These are phyloP conservation scores for Malurus splendens DNA, from an alignment of 2,797 vertebrate species.

Conservation along the genomic window DNA sequence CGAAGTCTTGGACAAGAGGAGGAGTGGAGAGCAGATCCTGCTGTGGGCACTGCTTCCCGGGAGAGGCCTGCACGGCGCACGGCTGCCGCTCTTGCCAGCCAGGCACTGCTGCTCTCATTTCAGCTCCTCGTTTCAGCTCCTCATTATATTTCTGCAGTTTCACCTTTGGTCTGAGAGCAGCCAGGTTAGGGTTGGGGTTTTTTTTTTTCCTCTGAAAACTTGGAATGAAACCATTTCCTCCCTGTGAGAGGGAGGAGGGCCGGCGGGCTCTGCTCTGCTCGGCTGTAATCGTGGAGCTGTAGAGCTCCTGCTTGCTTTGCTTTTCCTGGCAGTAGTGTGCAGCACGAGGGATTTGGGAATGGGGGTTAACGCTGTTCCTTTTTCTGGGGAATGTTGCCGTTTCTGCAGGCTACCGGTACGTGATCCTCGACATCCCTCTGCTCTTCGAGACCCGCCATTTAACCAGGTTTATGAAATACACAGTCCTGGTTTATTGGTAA, in stretches of 20 bases:
- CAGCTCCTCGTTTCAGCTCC: slow-evolving; percentile 11
- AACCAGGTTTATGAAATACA: slow-evolving; percentile 87
- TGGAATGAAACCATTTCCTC: not conserved
- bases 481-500: slow-evolving; percentile 95
- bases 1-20: not conserved
- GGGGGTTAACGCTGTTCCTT: not conserved
- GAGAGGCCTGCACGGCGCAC: not conserved
- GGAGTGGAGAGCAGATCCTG: not conserved
- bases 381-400: not conserved
- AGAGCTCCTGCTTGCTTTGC: not conserved
- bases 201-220: not conserved
- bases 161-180: slow-evolving; percentile 44
- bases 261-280: not conserved
- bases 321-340: not conserved
- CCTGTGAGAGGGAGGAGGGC: not conserved
- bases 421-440: slow-evolving; percentile 93
- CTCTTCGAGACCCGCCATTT: slow-evolving; percentile 89
- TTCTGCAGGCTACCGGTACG: slow-evolving; percentile 87
- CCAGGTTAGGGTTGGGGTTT: not conserved
- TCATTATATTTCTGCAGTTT: slow-evolving; percentile 47
- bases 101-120: not conserved
- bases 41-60: not conserved
- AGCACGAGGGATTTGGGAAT: not conserved
- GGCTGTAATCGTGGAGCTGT: not conserved
- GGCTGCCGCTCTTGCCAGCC: not conserved